Evolutionary conservation across 2,113 vertebrate species (phyloP).

Genomic region (Nerophis lumbriciformis): DNA sequence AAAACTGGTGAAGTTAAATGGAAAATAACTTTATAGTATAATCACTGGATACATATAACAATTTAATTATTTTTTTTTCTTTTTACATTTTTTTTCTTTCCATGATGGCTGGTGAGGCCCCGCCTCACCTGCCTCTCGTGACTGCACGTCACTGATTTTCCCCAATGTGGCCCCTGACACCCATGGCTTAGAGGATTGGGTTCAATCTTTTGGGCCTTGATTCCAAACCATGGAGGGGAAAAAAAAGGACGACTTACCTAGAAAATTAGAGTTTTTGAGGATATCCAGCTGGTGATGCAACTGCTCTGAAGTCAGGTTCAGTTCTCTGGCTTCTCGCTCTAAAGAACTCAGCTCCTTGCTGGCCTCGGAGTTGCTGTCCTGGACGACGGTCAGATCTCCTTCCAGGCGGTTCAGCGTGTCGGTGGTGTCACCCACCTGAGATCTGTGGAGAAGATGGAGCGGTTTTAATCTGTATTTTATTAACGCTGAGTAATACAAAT

Average conservation of each 20-base stretch:
- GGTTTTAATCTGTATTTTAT: background rate
- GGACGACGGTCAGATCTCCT: conserved; percentile 79
- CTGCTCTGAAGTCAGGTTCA: conserved; percentile 84
- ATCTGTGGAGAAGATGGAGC: conserved; percentile 54
- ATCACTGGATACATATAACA: too few species aligned
- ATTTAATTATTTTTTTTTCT: too few species aligned
- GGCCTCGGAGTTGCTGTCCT: conserved; percentile 87
- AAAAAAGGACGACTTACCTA: conserved; percentile 70
- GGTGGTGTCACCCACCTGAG: conserved; percentile 80
- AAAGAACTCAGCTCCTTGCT: conserved; percentile 80
- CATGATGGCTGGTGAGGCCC: too few species aligned
- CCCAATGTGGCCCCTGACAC: too few species aligned
- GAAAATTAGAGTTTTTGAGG: conserved; percentile 93
- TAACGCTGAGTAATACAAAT: background rate
- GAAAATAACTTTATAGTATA: too few species aligned
- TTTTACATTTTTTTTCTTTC: too few species aligned
- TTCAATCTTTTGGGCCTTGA: too few species aligned
- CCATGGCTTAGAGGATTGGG: too few species aligned
- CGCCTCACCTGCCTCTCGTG: too few species aligned
- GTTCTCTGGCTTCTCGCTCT: conserved; percentile 80
- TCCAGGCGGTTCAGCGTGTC: conserved; percentile 84
- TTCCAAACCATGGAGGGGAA: too few species aligned
- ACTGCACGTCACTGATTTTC: too few species aligned
- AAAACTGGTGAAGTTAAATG: too few species aligned
- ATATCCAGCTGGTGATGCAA: conserved; percentile 79